These are phyloP conservation scores for Eidolon helvum DNA, from an alignment of 2,113 vertebrate species.

Conservation along the genomic window DNA sequence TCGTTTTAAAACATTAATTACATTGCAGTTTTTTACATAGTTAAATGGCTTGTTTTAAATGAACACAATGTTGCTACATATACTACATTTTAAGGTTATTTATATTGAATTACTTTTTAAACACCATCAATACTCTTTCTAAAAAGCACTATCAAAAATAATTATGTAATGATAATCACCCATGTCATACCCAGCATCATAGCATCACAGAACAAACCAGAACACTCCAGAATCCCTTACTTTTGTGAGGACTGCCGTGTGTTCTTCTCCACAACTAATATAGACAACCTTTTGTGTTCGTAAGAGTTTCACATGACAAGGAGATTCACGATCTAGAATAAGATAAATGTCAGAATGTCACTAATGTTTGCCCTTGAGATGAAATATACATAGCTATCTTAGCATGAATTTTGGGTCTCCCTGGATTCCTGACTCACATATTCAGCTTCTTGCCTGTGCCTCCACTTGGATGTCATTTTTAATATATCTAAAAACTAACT, in stretches of 20 bases:
- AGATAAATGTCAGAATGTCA: not conserved
- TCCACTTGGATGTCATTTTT: not conserved
- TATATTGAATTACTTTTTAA: not conserved
- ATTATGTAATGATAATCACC: not conserved
- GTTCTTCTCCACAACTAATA: constrained; percentile 92
- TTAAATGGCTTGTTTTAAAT: not conserved
- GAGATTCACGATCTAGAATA: constrained; percentile 92
- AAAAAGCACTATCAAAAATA: not conserved
- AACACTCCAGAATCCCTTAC: constrained; percentile 78
- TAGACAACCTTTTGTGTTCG: constrained; percentile 96
- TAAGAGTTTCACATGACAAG: constrained; percentile 96
- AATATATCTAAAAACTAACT: not conserved
- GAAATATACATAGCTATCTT: not conserved
- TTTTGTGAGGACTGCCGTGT: constrained; percentile 91
- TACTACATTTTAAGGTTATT: constrained; percentile 20
- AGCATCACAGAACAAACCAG: not conserved
- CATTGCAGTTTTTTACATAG: not conserved
- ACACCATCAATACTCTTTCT: not conserved
- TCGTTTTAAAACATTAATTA: constrained; percentile 42
- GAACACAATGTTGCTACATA: not conserved
- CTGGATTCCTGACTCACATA: not conserved
- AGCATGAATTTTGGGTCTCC: not conserved
- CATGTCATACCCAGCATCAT: not conserved
- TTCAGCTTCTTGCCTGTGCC: not conserved
- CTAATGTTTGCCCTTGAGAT: not conserved